Base-by-base conservation (phyloP, 2,888 invertebrate genomes). In the Campaea margaritaria region DNA sequence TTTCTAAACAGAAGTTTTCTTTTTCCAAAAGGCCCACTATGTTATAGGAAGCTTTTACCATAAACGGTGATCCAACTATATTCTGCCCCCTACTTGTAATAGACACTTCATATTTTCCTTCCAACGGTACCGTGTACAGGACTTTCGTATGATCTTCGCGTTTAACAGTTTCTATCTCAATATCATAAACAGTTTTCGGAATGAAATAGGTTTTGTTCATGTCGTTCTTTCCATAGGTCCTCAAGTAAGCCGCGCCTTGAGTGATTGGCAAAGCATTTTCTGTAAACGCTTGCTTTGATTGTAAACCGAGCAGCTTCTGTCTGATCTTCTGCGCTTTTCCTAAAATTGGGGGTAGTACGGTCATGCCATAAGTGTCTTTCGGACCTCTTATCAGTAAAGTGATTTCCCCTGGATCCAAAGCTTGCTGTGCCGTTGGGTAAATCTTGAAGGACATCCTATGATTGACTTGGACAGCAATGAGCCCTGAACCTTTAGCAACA, bases 11-110 rank as follows among this genome's bases (percentile, higher is more conserved):
- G 56, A 85, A 87, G 64, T 76, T 90, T 49, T 91, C 88, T 66
- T 74, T 82, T 78, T 90, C 87, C 56, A 91, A 70, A 34, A 81
- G 72, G 39, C 74, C 74, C 5, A 91, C 62, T 38, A 91, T 87
- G 61, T 90, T 86, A 54, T 84, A 76, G 2, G 87, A 82, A 15
- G 93, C 91, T 55, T 86, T 92, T 3, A 94, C 85, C 52, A 79
- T 79, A 71, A 92, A 95, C 0, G 95, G 95, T 16, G 94, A 94
- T n/a, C 94, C 94, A 34, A 91, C 89, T 41, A 94, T 86, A 70
- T 90, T 87, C 73, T 92, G 91, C 0, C 94, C 93, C 75, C 93
- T 89, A 54, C 92, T 93, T 13, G 93, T 93, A 43, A 95, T 87
- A 31, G 89, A 93, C 38, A 95, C 85, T 79, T 94, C 93, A 72